Evolutionary conservation across 2,888 invertebrate genomes (phyloP), one percentile per base, ranked within the genome.

Genomic region (Apamea epomidion): DNA sequence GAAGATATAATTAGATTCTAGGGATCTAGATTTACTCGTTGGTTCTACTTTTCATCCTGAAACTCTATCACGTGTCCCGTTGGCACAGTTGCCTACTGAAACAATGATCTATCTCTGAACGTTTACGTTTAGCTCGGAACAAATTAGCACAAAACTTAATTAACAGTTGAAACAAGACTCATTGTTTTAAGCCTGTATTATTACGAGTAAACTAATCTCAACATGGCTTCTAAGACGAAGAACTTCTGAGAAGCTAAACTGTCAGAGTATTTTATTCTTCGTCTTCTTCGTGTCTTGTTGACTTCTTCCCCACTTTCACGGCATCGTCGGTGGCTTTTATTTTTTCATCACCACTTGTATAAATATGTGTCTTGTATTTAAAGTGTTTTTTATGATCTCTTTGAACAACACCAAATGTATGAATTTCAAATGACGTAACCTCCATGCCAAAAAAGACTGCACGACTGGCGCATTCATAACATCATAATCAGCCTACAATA

Each of bases 71-170:
- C 37, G 37, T 6, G 12, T 54, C 45, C 37, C 4, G 58, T 10
- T 14, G 25, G n/a, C 18, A 70, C 32, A 48, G 58, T 60, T 81
- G 21, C 65, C 65, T 37, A 48, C 18, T 79, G 18, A 65, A 78
- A 79, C 78, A 70, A 73, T 69, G 68, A 84, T 85, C 16, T 68
- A 84, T 85, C 62, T 48, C 74, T 21, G 69, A 68, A 74, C 67
- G 42, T 87, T 68, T 70, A 82, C 42, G 37, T 68, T 68, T n/a
- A 32, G 48, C 45, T 69, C 54, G 12, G 37, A 78, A 81, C 69
- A 78, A 81, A 64, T 81, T 72, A 84, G 73, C 58, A 73, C 83
- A 82, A 82, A 78, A 76, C 74, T 76, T 76, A 71, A 87, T 76
- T 80, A 85, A 18, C 67, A 37, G 68, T 32, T 78, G 18, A 78